These are phyloP conservation scores for Thinocorus orbignyianus DNA, from an alignment of 2,113 vertebrate species.

Conservation along the genomic window DNA sequence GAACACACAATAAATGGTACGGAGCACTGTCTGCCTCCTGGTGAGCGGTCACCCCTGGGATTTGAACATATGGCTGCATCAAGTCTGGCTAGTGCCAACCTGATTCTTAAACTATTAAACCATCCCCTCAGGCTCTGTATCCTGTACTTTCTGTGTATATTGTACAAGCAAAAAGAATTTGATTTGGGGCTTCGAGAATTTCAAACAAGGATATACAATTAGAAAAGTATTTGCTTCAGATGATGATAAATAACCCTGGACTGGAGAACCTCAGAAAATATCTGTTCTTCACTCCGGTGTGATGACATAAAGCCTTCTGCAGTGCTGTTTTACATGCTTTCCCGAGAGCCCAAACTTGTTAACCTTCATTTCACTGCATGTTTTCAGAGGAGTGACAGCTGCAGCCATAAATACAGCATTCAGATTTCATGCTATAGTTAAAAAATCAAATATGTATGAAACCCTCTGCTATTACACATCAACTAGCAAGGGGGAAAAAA, in stretches of 20 bases:
- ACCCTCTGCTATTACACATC: neutral
- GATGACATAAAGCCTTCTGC: neutral
- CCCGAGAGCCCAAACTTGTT: constrained; percentile 26
- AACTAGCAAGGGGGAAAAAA: neutral
- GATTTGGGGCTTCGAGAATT: neutral
- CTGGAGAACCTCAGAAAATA: neutral
- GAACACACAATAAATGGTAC: neutral
- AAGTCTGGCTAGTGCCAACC: neutral
- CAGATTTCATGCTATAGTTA: neutral
- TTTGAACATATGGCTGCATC: neutral
- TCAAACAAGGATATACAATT: neutral
- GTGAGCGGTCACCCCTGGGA: neutral
- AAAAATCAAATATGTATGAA: constrained; percentile 6
- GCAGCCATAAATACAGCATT: constrained; percentile 30
- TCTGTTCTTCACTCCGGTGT: neutral
- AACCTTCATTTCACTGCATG: constrained; percentile 14
- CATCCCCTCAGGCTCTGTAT: neutral
- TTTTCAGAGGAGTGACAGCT: constrained; percentile 30
- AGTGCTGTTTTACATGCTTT: neutral
- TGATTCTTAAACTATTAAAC: neutral
- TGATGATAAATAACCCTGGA: neutral
- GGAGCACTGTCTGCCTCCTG: neutral
- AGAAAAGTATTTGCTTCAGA: neutral
- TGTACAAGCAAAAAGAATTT: neutral
- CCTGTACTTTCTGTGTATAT: neutral